Evolutionary conservation across 92 coral and sea anemone genomes (phyloP).

Genomic region (Siderastrea siderea): DNA sequence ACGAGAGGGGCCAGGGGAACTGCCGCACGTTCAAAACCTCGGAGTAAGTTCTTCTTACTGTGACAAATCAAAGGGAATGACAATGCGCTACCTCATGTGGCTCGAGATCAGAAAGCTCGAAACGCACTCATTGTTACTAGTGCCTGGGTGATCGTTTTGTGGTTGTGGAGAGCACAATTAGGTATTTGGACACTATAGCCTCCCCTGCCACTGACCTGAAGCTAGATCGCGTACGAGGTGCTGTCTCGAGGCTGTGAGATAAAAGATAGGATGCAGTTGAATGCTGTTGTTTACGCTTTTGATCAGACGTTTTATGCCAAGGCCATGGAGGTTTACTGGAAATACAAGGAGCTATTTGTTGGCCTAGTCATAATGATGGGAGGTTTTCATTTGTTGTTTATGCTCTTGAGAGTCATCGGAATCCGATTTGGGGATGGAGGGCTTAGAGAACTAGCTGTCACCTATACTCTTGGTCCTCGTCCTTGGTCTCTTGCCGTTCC

Average conservation of each 20-base stretch:
- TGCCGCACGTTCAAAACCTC: slow-evolving; percentile 65
- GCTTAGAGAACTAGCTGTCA: slow-evolving; percentile 61
- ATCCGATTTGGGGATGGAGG: slow-evolving; percentile 74
- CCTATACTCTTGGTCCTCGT: slow-evolving; percentile 78
- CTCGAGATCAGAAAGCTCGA: slow-evolving; percentile 75
- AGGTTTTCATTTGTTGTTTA: slow-evolving; percentile 72
- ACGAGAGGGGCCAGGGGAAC: slow-evolving; percentile 76
- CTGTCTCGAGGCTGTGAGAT: slow-evolving; percentile 79
- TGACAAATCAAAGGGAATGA: slow-evolving; percentile 53
- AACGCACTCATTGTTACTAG: slow-evolving; percentile 79
- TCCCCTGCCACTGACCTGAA: slow-evolving; percentile 84
- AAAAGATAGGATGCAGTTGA: slow-evolving; percentile 60
- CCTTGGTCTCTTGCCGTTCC: slow-evolving; percentile 74
- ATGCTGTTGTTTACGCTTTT: slow-evolving; percentile 77
- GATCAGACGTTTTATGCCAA: slow-evolving; percentile 85
- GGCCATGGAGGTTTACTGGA: slow-evolving; percentile 80
- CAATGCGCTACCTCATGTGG: slow-evolving; percentile 75
- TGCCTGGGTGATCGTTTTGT: slow-evolving; percentile 81
- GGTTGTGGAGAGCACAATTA: slow-evolving; percentile 72
- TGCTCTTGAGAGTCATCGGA: slow-evolving; percentile 73
- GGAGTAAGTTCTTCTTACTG: slow-evolving; percentile 63
- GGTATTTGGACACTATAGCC: slow-evolving; percentile 78
- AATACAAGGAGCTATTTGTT: slow-evolving; percentile 62
- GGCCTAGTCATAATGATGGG: slow-evolving; percentile 87
- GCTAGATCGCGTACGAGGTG: slow-evolving; percentile 74